phyloP scores from a whole-genome alignment of 2,888 invertebrate species.

The Heteromurus nitidus region DNA sequence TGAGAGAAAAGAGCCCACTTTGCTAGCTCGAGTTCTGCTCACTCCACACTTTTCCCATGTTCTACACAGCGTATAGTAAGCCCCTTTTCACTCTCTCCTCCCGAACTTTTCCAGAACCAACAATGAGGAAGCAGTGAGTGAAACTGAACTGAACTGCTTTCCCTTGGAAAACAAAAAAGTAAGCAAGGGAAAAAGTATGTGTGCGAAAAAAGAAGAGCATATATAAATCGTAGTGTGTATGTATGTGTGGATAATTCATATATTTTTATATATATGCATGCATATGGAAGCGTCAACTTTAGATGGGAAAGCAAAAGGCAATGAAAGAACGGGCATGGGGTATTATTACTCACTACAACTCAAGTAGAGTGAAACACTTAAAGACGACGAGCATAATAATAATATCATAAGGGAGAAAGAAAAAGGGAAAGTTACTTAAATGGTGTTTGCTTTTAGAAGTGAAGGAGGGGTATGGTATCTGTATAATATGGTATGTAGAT shows the following conservation, averaged over 20 bases:
- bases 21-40: not conserved
- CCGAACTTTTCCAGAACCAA: not conserved
- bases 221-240: too few species aligned
- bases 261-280: too few species aligned
- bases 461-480: not conserved
- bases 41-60: not conserved
- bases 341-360: slow-evolving; percentile 19
- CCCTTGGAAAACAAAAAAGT: too few species aligned
- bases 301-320: not conserved
- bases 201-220: too few species aligned
- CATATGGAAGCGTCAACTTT: too few species aligned
- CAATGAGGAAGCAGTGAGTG: not conserved
- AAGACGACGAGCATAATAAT: slow-evolving; percentile 24
- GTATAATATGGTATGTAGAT: not conserved
- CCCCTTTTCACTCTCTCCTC: not conserved
- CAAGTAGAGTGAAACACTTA: slow-evolving; percentile 23
- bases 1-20: not conserved
- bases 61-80: too few species aligned
- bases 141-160: not conserved
- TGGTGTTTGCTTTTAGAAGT: not conserved
- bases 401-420: slow-evolving; percentile 5
- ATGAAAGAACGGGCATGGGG: not conserved
- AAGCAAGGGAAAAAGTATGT: slow-evolving; percentile 1
- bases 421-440: slow-evolving; percentile 9
- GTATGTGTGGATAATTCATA: too few species aligned